Percentiles rank a stretch among this genome's conserved stretches.
These are phyloP conservation scores for Magallana nippona DNA, from an alignment of 2,888 invertebrate genomes.

Conservation along the genomic window DNA sequence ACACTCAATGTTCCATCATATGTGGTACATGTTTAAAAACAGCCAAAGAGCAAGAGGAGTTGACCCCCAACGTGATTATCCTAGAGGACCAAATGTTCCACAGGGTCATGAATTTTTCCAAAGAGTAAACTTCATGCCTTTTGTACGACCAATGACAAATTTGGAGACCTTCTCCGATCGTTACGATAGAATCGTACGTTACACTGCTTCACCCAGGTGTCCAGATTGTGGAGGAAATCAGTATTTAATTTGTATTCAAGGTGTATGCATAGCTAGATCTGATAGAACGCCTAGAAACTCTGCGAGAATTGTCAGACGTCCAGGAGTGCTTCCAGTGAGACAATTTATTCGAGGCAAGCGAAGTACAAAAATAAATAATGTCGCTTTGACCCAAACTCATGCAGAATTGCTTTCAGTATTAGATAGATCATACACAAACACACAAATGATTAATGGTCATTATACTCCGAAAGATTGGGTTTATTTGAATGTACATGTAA, in stretches of 20 bases:
- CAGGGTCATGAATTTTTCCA: constrained; percentile 38
- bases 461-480: constrained; percentile 18
- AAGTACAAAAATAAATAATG: neutral
- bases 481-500: neutral
- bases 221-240: constrained; percentile 51
- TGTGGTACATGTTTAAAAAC: constrained; percentile 8
- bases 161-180: constrained; percentile 53
- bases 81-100: constrained; percentile 37
- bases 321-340: neutral
- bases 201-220: constrained; percentile 56
- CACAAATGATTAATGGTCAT: neutral
- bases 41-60: constrained; percentile 44
- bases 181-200: constrained; percentile 47
- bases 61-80: constrained; percentile 59
- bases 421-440: neutral
- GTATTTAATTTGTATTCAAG: constrained; percentile 50
- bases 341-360: neutral
- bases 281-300: neutral
- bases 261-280: neutral
- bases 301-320: too few relatives aligned
- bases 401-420: neutral
- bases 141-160: constrained; percentile 53
- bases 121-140: constrained; percentile 48
- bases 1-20: neutral
- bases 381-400: neutral